Conservation (phyloP, 2,113 vertebrate species). For the Chamaea fasciata region DNA sequence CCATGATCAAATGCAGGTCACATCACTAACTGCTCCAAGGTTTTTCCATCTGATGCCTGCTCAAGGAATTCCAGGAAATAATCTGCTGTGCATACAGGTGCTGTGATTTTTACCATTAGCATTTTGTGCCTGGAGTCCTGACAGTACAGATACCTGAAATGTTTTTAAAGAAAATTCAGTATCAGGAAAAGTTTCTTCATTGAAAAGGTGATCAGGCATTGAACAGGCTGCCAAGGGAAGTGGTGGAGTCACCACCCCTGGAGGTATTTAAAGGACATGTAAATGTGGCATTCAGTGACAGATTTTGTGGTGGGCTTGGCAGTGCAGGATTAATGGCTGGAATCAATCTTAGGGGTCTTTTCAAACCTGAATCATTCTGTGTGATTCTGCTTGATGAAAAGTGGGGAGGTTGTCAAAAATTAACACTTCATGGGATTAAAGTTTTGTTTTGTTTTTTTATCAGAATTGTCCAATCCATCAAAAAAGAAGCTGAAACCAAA, state of each 20-base stretch:
- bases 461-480: background rate
- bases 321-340: background rate
- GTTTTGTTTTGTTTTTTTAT: background rate
- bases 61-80: background rate
- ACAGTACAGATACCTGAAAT: background rate
- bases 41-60: background rate
- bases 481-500: background rate
- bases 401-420: background rate
- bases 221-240: background rate
- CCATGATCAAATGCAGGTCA: background rate
- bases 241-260: background rate
- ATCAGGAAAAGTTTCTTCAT: background rate
- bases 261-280: background rate
- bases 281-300: background rate
- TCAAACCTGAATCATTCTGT: background rate
- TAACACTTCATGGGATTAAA: background rate
- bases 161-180: background rate
- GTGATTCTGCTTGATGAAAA: background rate
- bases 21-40: background rate
- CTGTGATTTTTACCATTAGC: background rate
- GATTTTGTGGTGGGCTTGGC: background rate
- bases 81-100: background rate
- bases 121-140: background rate
- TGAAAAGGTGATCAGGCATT: background rate
- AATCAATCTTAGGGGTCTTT: background rate